phyloP scores from a whole-genome alignment of 2,797 vertebrate genomes.

The Lepus oiostolus region DNA sequence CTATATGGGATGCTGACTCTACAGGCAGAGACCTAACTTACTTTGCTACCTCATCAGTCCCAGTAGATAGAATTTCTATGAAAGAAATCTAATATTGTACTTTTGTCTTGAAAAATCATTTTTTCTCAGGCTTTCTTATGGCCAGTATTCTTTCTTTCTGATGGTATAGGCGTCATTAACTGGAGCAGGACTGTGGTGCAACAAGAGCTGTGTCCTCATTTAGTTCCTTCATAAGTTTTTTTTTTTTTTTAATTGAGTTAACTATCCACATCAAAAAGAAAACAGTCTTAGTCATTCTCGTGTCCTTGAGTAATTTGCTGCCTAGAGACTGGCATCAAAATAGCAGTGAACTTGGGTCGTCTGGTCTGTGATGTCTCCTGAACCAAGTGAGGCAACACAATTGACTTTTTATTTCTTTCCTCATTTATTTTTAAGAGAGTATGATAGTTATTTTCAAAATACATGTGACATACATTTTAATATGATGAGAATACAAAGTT shows the following conservation, averaged over 20 bases:
- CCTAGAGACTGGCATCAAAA: neutral
- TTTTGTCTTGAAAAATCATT: neutral
- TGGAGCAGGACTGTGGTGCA: neutral
- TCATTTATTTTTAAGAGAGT: neutral
- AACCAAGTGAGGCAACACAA: neutral
- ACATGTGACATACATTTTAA: neutral
- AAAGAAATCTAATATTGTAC: neutral
- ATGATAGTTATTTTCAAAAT: conserved; percentile 45
- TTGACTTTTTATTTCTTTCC: neutral
- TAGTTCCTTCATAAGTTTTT: neutral
- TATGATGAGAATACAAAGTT: neutral
- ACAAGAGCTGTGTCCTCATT: neutral
- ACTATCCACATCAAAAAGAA: conserved; percentile 44
- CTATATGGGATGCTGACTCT: too few relatives aligned
- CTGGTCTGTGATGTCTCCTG: neutral
- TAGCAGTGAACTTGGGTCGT: neutral
- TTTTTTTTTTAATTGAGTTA: neutral
- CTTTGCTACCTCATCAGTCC: too few relatives aligned
- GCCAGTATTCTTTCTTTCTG: neutral
- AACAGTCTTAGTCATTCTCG: neutral
- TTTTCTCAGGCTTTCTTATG: neutral
- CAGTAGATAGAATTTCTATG: neutral
- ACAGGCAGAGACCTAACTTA: too few relatives aligned
- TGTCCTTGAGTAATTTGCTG: neutral
- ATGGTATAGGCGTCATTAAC: neutral